These are phyloP conservation scores for Patagioenas fasciata DNA, from an alignment of 2,113 vertebrate species.

Conservation along the genomic window DNA sequence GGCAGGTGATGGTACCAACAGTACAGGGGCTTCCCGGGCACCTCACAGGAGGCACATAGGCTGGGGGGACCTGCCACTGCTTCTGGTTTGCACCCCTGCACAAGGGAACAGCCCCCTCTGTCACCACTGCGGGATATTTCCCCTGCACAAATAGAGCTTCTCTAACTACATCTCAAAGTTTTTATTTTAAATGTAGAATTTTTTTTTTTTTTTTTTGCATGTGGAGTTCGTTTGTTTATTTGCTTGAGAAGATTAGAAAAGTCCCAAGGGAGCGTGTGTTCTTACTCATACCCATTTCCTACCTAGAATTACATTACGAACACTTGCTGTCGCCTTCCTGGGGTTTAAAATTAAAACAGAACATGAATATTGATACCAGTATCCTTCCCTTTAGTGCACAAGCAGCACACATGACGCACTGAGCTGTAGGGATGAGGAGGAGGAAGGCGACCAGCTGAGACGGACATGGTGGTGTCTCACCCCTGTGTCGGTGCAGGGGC, in stretches of 20 bases:
- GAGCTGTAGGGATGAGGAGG: background rate
- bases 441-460: background rate
- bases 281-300: constrained; percentile 25
- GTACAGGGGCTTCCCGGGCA: too few relatives aligned
- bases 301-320: background rate
- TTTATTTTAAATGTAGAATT: background rate
- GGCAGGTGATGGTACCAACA: too few relatives aligned
- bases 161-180: background rate
- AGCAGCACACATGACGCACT: background rate
- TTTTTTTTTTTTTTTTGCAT: background rate
- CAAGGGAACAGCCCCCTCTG: background rate
- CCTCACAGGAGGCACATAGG: background rate
- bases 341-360: constrained; percentile 20
- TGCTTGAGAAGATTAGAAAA: constrained; percentile 28
- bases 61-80: background rate
- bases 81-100: background rate
- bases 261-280: background rate
- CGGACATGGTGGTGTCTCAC: fast-evolving
- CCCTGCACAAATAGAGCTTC: background rate
- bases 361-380: constrained; percentile 6
- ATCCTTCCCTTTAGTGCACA: background rate
- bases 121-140: background rate
- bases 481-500: fast-evolving
- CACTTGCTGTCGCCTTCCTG: constrained; percentile 14
- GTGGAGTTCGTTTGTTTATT: constrained; percentile 44